Percentiles rank a stretch among this genome's conserved stretches.
These are phyloP conservation scores for Eupristina koningsbergeri DNA, from an alignment of 1,140 invertebrate genomes.

Conservation along the genomic window DNA sequence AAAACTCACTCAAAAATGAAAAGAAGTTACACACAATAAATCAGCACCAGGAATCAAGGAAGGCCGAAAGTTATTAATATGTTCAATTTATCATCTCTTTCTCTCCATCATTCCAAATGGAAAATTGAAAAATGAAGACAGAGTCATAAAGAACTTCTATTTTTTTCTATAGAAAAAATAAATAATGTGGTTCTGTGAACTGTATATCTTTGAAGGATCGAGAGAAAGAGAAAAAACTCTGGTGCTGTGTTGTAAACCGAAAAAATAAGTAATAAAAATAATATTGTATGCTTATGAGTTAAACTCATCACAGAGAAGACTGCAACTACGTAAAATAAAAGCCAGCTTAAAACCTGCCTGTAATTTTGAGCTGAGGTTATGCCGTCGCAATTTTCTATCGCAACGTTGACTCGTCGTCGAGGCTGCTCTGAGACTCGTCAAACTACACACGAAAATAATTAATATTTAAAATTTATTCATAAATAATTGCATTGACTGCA, in stretches of 20 bases:
- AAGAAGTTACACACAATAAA: conserved; percentile 39
- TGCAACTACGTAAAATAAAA: conserved; percentile 53
- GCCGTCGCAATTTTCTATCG: conserved; percentile 52
- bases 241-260: conserved; percentile 49
- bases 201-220: conserved; percentile 45
- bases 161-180: conserved; percentile 53
- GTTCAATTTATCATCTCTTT: conserved; percentile 40
- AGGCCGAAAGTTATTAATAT: conserved; percentile 30
- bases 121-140: conserved; percentile 48
- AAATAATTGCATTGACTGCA: conserved; percentile 32
- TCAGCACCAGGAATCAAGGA: conserved; percentile 37
- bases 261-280: conserved; percentile 50
- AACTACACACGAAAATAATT: conserved; percentile 29
- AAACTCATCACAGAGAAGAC: conserved; percentile 62
- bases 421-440: conserved; percentile 50
- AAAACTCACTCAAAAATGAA: conserved; percentile 43
- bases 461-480: conserved; percentile 46
- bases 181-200: conserved; percentile 52
- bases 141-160: conserved; percentile 49
- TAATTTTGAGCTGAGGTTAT: conserved; percentile 53
- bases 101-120: conserved; percentile 49
- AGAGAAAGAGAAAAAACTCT: conserved; percentile 50
- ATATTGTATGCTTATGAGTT: conserved; percentile 52
- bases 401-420: conserved; percentile 48
- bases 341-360: conserved; percentile 73